Evolutionary conservation across 2,113 vertebrate genomes (phyloP).

Genomic region (Syrmaticus mikado): DNA sequence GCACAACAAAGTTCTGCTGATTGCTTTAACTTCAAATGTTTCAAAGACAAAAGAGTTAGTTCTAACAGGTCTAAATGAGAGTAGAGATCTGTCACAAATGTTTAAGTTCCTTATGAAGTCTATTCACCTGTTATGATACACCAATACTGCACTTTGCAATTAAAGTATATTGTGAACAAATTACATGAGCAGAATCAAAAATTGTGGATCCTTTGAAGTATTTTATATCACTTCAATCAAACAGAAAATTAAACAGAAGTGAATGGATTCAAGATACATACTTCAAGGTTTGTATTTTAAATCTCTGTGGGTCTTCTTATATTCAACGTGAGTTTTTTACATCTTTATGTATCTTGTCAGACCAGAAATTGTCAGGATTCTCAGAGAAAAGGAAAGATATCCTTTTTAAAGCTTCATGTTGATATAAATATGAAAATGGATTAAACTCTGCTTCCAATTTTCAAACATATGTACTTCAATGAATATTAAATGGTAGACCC

Average conservation of each 20-base stretch:
- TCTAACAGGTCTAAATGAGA: neutral
- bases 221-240: neutral
- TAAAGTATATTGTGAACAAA: neutral
- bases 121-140: neutral
- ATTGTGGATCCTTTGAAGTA: neutral
- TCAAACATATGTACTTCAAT: slow-evolving; percentile 83
- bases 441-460: slow-evolving; percentile 86
- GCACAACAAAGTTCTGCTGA: neutral
- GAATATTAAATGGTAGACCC: slow-evolving; percentile 85
- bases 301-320: slow-evolving; percentile 24
- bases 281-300: slow-evolving; percentile 31
- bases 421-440: slow-evolving; percentile 92
- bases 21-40: neutral
- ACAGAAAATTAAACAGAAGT: neutral
- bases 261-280: neutral
- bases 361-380: slow-evolving; percentile 64
- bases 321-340: slow-evolving; percentile 6
- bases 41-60: neutral
- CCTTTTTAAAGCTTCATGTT: slow-evolving; percentile 86
- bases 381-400: slow-evolving; percentile 63
- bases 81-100: neutral
- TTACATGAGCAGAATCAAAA: neutral
- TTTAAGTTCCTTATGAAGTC: neutral
- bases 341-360: slow-evolving; percentile 58
- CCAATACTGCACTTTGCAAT: neutral